Evolutionary conservation across 1,140 invertebrate species (phyloP).

Genomic region (Drosophila bifasciata): DNA sequence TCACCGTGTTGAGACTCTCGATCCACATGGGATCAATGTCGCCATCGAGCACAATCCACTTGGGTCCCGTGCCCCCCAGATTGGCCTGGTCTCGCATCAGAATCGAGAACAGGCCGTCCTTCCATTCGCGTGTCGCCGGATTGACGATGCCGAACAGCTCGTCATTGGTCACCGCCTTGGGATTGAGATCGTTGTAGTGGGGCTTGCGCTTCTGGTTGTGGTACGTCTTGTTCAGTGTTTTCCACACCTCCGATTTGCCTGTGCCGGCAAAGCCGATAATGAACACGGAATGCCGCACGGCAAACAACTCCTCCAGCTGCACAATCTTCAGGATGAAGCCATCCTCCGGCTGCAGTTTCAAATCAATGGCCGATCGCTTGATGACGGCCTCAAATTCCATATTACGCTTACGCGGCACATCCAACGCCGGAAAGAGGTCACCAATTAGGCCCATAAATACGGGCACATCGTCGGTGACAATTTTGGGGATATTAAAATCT

Average conservation of each 20-base stretch:
- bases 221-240: conserved; percentile 91
- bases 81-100: conserved; percentile 97
- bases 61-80: conserved; percentile 88
- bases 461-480: conserved; percentile 92
- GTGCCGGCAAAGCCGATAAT: conserved; percentile 94
- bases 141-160: conserved; percentile 98
- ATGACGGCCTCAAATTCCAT: conserved; percentile 91
- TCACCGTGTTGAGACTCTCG: conserved; percentile 94
- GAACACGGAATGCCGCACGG: conserved; percentile 95
- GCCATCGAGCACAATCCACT: conserved; percentile 99
- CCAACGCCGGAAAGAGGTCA: conserved; percentile 93
- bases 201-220: conserved; percentile 91
- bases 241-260: conserved; percentile 95
- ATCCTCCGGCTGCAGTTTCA: conserved; percentile 94
- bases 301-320: conserved; percentile 93
- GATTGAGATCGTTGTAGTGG: conserved; percentile 94
- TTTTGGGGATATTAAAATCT: conserved; percentile 97
- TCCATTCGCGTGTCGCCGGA: conserved; percentile 97
- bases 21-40: conserved; percentile 99
- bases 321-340: conserved; percentile 93
- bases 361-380: conserved; percentile 88
- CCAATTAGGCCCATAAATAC: conserved; percentile 94
- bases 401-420: conserved; percentile 91
- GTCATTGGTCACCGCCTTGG: conserved; percentile 97
- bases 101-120: conserved; percentile 96